Base-by-base conservation (phyloP, 2,797 vertebrate species). In the Ciconia nigra region DNA sequence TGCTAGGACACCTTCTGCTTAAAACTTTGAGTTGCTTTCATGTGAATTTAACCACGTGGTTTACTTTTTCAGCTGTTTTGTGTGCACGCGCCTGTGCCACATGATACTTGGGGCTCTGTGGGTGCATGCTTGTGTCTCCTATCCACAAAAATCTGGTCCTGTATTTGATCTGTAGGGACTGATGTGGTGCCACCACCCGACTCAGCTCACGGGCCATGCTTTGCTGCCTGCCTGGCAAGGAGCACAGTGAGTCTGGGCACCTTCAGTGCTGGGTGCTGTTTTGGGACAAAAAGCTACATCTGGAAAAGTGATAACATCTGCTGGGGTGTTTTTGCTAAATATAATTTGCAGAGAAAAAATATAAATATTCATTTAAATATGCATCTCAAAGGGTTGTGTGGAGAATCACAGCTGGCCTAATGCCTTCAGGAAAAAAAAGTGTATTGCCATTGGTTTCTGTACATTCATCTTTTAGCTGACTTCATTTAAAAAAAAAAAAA, bases 371-470 rank as follows among this genome's bases (percentile, higher is more conserved):
- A 97, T 98, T 98, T 97, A 92, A 98, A 94, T 97, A 83, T 90
- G 84, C 95, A 98, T 97, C 95, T 97, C 95, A 96, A 94, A 98
- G 94, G 78, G 82, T 96, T 95, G 41, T 95, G 77, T 97, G 92
- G 93, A 93, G 93, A 97, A 89, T 96, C 97, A 95, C 98, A 98
- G 97, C 96, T 98, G 98, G 96, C 92, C 73, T 95, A 74, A 93
- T 96, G 98, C 95, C 94, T 98, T 90, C 79, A 97, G 96, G 92
- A 97, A 94, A 93, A 94, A 93, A 74, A 96, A 90, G 62, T 66
- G 58, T 70, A 41, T 91, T 95, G 65, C 90, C 57, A 67, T 90
- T 96, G 85, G 95, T 93, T 93, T 96, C 66, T 84, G 21, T 86
- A 84, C 63, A 89, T 97, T 93, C 79, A 97, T 87, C 49, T 95